A percentile compares a stretch with the other conserved stretches of the same genome.
phyloP scores from a whole-genome alignment of 1,140 invertebrate genomes.

The Potamilus streckersoni region DNA sequence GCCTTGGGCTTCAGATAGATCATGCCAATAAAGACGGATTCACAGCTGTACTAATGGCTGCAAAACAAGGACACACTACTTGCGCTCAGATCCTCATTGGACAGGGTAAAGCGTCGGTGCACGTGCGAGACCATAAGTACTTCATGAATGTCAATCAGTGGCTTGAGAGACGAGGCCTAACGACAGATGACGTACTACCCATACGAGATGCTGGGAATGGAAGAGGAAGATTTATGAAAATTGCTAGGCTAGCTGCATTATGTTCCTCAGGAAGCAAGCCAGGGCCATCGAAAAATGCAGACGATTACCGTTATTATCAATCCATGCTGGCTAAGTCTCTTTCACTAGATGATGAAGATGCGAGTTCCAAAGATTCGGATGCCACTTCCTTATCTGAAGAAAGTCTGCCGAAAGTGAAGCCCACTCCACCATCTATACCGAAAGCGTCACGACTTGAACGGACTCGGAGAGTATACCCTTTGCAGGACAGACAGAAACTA shows the following conservation, averaged over 20 bases:
- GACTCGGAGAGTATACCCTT: too few relatives aligned
- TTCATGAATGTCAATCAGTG: slow-evolving; percentile 37
- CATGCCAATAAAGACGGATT: slow-evolving; percentile 58
- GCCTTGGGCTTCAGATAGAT: slow-evolving; percentile 59
- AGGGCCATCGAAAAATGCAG: too few relatives aligned
- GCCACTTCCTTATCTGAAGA: too few relatives aligned
- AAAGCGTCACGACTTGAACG: too few relatives aligned
- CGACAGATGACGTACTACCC: slow-evolving; percentile 33
- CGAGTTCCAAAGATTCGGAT: too few relatives aligned
- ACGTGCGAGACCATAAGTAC: slow-evolving; percentile 44
- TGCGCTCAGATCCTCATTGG: slow-evolving; percentile 57
- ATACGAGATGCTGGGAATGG: slow-evolving; percentile 16
- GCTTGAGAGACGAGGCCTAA: slow-evolving; percentile 35
- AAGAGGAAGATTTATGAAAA: slow-evolving; percentile 24
- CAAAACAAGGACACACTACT: slow-evolving; percentile 53
- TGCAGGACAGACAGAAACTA: too few relatives aligned
- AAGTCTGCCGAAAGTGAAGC: too few relatives aligned
- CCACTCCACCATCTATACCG: too few relatives aligned
- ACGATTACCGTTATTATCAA: too few relatives aligned
- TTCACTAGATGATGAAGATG: too few relatives aligned
- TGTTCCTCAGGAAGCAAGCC: slow-evolving; percentile 22
- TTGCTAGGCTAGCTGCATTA: slow-evolving; percentile 27
- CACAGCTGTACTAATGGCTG: slow-evolving; percentile 58
- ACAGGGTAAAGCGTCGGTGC: slow-evolving; percentile 54
- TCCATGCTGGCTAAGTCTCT: too few relatives aligned